Conservation (phyloP, 1,140 invertebrate genomes). For the Paralvinella palmiformis region DNA sequence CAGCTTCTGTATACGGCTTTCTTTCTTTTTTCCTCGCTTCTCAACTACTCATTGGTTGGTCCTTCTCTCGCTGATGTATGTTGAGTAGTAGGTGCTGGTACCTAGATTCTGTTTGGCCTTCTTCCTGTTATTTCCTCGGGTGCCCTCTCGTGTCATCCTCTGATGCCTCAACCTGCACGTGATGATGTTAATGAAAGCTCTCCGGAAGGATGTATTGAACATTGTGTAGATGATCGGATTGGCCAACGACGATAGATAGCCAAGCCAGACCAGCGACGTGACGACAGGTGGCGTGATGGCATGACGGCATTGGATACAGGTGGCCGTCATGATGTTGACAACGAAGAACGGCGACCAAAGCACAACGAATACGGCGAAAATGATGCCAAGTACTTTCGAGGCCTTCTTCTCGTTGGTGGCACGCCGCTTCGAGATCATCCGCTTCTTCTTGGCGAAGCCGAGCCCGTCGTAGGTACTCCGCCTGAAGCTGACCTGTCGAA, state of each 20-base stretch:
- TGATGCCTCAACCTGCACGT: conserved; percentile 30
- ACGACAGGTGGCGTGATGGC: conserved; percentile 33
- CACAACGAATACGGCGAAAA: conserved; percentile 46
- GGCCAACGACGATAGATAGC: conserved; percentile 47
- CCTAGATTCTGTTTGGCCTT: not conserved
- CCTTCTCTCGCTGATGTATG: not conserved
- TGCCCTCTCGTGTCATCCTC: not conserved
- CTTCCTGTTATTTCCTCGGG: not conserved
- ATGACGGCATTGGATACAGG: conserved; percentile 31
- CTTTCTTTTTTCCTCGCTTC: not conserved
- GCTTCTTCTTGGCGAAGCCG: conserved; percentile 6
- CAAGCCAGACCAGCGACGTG: conserved; percentile 46
- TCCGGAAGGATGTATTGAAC: conserved; percentile 48
- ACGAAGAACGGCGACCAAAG: conserved; percentile 50
- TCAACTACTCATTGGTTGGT: not conserved
- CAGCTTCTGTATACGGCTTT: not conserved
- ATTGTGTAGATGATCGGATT: conserved; percentile 53
- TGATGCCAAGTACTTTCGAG: conserved; percentile 47
- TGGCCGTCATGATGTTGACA: conserved; percentile 41
- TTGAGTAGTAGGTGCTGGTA: not conserved
- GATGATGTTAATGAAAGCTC: conserved; percentile 42
- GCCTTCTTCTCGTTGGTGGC: conserved; percentile 45
- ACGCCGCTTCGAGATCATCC: conserved; percentile 32
- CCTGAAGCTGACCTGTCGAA: not conserved
- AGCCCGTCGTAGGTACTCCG: not conserved